Evolutionary conservation across 2,888 invertebrate species (phyloP), one percentile per base, ranked within the genome.

Genomic region (Amorpha juglandis): DNA sequence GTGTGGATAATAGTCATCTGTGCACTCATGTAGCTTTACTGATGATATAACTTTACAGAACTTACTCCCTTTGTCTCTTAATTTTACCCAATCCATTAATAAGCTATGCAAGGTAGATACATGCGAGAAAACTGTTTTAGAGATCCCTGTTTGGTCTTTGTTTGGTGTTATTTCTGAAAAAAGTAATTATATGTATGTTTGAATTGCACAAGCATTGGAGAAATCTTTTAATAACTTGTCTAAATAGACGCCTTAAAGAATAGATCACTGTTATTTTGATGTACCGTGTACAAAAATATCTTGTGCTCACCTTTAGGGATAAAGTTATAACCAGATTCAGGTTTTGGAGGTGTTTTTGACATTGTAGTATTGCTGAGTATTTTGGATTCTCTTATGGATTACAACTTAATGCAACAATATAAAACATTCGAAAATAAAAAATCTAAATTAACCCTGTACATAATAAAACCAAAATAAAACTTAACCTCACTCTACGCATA

Each of bases 71-170:
- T 88, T 91, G 1, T 82, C 85, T 64, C 77, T 82, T n/a, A 90
- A 66, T 62, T 75, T 79, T 7, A 73, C 67, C 93, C 93, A 93
- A 66, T 91, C 84, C 55, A 68, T 77, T 52, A 93, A 55, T 12
- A 89, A 73, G 0, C 74, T 70, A 68, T 91, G 88, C 8, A 93
- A 74, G 38, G 82, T 86, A 0, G 86, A 84, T 35, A 91, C 71
- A 69, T 92, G 92, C 6, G 85, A 86, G 69, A 84, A 91, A 8
- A 91, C 86, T 0, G 90, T 90, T 77, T 87, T 91, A 0, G 90
- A 83, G 50, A 92, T 77, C 6, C 86, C 90, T 38, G 85, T 80
- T 21, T 78, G 78, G 63, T 89, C 87, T 77, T 89, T 91, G 67
- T 75, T 85, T 8, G 90, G 88, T 21, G 87, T 82, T 45, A 88